These are phyloP conservation scores for Nysson spinosus DNA, from an alignment of 2,888 invertebrate genomes.

Conservation along the genomic window DNA sequence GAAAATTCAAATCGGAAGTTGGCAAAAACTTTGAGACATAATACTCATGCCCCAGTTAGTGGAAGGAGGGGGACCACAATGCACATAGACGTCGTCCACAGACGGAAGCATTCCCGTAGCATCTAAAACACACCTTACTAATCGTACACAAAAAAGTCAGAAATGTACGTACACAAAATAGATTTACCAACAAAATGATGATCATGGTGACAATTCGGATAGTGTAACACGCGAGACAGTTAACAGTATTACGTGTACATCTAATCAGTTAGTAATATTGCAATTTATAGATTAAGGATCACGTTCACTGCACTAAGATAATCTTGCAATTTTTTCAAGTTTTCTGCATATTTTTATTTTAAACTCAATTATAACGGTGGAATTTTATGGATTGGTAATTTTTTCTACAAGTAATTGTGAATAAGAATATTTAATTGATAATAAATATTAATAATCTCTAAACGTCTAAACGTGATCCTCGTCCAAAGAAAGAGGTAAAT, in stretches of 20 bases:
- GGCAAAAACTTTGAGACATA: slow-evolving; percentile 71
- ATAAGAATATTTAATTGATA: no score
- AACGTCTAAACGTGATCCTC: no score
- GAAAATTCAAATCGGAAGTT: slow-evolving; percentile 52
- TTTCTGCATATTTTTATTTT: neutral
- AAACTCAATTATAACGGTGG: no score
- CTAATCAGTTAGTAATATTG: neutral
- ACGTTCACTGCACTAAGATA: neutral
- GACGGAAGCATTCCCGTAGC: slow-evolving; percentile 76
- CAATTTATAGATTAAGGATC: neutral
- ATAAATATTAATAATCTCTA: no score
- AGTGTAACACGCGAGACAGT: slow-evolving; percentile 17
- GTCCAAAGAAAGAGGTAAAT: no score
- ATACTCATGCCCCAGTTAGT: slow-evolving; percentile 72
- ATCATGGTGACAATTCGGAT: slow-evolving; percentile 34
- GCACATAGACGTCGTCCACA: slow-evolving; percentile 76
- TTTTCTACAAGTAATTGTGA: no score
- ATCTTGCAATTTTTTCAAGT: no score
- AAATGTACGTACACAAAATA: slow-evolving; percentile 64
- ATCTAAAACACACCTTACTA: slow-evolving; percentile 75
- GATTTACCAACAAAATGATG: slow-evolving; percentile 58
- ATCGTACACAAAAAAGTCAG: slow-evolving; percentile 70
- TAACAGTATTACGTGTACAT: neutral
- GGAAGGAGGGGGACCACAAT: slow-evolving; percentile 74
- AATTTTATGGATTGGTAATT: no score